Evolutionary conservation across 2,888 invertebrate species (phyloP), one percentile per base, ranked within the genome.

Genomic region (Troglohyphantes excavatus): DNA sequence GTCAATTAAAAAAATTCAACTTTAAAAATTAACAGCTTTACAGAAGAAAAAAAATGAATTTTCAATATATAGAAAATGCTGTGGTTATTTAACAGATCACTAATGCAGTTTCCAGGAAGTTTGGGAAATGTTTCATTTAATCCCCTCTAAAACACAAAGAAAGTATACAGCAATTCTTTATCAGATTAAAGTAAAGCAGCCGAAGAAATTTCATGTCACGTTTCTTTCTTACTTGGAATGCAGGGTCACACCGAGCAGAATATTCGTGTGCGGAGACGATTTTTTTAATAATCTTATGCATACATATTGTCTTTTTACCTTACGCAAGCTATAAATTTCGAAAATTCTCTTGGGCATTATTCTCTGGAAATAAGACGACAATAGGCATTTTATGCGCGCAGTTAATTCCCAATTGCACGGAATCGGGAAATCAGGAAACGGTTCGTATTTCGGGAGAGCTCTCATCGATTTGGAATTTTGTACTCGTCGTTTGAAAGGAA

Each of bases 101-200:
- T 39, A 39, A 39, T 39, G 39, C 2, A 39, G 7, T 39, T 39
- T 13, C 7, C 39, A 39, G 13, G 39, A 39, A 53, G 53, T 53
- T 53, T 53, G 9, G 78, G 63, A 78, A 65, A 78, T 78, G 33
- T 65, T 61, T 61, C 59, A 39, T 78, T 65, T 29, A 78, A 65
- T 63, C 29, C 63, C 19, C 43, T n/a, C 39, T 6, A 39, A 61
- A 63, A 65, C 63, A 78, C 17, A 78, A 65, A 13, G 39, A 63
- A 78, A 65, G 78, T 65, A 43, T 29, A 78, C 39, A 23, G 23
- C 23, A 61, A 39, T 43, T 78, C 63, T 61, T 59, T 61, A 76
- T 76, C 26, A 63, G 65, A 78, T 78, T 78, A 63, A 63, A 78
- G 61, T 78, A 78, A 78, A 78, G 39, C 78, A 61, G 63, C 39